phyloP scores from a whole-genome alignment of 2,113 vertebrate genomes.

The Clarias magur region DNA sequence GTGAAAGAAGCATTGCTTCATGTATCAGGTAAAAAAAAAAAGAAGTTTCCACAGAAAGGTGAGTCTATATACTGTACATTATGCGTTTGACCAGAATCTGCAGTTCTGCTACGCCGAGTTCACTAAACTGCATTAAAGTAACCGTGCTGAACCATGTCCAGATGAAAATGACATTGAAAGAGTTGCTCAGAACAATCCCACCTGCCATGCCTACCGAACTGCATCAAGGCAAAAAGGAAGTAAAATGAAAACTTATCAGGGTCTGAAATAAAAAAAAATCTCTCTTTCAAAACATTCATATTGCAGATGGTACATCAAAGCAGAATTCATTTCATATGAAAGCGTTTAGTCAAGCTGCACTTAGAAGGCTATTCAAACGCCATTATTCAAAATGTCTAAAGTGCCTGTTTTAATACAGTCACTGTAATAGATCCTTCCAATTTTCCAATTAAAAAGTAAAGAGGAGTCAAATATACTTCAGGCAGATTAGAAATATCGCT shows the following conservation, averaged over 20 bases:
- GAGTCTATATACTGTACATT: no score
- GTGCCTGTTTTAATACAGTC: not conserved
- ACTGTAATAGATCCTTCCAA: not conserved
- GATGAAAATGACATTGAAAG: not conserved
- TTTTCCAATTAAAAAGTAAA: constrained; percentile 8
- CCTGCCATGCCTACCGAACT: not conserved
- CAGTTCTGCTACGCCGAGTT: not conserved
- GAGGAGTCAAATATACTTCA: not conserved
- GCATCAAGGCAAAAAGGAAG: not conserved
- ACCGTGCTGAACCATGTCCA: not conserved
- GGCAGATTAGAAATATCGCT: not conserved
- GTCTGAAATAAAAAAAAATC: not conserved
- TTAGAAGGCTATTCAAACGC: not conserved
- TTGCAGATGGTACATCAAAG: not conserved
- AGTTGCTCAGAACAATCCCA: not conserved
- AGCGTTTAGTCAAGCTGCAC: no score
- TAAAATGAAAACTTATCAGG: not conserved
- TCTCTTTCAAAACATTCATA: not conserved
- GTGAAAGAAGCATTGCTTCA: no score
- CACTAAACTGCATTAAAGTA: not conserved
- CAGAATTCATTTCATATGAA: not conserved
- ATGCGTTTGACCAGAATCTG: not conserved
- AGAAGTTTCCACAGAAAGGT: not conserved
- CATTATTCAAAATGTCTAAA: constrained; percentile 9
- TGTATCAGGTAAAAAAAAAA: no score